A percentile compares a stretch with the other conserved stretches of the same genome.
Evolutionary conservation across 2,113 vertebrate genomes (phyloP).

Genomic region (Narcine bancroftii): DNA sequence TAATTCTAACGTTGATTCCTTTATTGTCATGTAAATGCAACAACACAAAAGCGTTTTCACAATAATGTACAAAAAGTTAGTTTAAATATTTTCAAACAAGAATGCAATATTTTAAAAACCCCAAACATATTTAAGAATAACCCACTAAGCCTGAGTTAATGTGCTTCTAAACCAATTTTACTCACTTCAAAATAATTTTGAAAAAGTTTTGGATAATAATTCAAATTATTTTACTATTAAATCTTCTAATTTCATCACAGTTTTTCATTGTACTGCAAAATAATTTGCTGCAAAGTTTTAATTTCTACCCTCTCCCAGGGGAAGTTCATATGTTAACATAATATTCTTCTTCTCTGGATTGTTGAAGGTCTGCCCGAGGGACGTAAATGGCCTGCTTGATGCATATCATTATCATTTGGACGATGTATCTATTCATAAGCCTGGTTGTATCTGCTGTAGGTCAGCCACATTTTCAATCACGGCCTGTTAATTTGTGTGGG

Average conservation of each 20-base stretch:
- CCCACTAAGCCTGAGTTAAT: background rate
- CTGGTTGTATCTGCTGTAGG: background rate
- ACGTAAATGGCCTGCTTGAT: background rate
- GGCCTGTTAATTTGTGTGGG: background rate
- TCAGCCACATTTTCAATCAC: background rate
- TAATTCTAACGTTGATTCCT: too few relatives aligned
- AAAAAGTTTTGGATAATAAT: background rate
- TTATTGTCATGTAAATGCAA: too few relatives aligned
- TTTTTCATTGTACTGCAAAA: background rate
- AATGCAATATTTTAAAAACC: background rate
- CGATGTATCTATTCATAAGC: background rate
- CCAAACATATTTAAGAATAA: background rate
- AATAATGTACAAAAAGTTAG: too few relatives aligned
- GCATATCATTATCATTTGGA: background rate
- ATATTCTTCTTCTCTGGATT: conserved; percentile 16
- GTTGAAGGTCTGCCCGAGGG: background rate
- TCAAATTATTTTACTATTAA: background rate
- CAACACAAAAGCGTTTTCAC: too few relatives aligned
- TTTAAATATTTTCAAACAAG: background rate
- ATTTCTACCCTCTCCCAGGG: background rate
- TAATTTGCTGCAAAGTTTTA: background rate
- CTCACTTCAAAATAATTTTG: too few relatives aligned
- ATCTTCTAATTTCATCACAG: background rate
- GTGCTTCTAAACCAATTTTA: too few relatives aligned
- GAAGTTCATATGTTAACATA: background rate